phyloP scores from a whole-genome alignment of 2,113 vertebrate genomes.

The Alosa alosa region DNA sequence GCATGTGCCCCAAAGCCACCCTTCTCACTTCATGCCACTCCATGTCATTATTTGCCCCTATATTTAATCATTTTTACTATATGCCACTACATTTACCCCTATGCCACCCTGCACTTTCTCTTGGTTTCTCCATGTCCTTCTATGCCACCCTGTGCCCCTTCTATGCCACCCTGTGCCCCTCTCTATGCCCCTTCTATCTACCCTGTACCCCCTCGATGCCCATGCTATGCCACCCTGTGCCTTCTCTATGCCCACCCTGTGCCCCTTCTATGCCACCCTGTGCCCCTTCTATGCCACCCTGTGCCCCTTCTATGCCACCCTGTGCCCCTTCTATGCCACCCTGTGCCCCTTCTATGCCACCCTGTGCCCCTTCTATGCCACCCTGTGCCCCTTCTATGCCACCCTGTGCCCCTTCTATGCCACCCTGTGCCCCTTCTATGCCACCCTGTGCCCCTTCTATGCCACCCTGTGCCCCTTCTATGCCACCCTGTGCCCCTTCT shows the following conservation, averaged over 20 bases:
- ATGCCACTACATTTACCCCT: background rate
- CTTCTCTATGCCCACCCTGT: too few species aligned
- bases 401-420: conserved; percentile 7
- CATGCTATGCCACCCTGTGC: background rate
- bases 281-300: conserved; percentile 7
- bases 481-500: background rate
- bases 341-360: conserved; percentile 3
- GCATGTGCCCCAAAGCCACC: too few species aligned
- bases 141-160: conserved; percentile 45
- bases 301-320: conserved; percentile 7
- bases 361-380: conserved; percentile 4
- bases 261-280: background rate
- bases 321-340: conserved; percentile 2
- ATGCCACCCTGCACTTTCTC: background rate
- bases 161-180: too few species aligned
- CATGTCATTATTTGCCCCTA: background rate
- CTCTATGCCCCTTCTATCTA: too few species aligned
- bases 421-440: conserved; percentile 10
- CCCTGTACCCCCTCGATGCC: conserved; percentile 25
- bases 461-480: background rate
- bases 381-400: conserved; percentile 7
- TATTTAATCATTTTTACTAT: too few species aligned
- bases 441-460: background rate
- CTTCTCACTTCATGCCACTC: conserved; percentile 27
- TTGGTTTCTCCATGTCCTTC: too few species aligned